A percentile compares a stretch with the other conserved stretches of the same genome.
These are phyloP conservation scores for Encarsia formosa DNA, from an alignment of 2,888 invertebrate species.

Conservation along the genomic window DNA sequence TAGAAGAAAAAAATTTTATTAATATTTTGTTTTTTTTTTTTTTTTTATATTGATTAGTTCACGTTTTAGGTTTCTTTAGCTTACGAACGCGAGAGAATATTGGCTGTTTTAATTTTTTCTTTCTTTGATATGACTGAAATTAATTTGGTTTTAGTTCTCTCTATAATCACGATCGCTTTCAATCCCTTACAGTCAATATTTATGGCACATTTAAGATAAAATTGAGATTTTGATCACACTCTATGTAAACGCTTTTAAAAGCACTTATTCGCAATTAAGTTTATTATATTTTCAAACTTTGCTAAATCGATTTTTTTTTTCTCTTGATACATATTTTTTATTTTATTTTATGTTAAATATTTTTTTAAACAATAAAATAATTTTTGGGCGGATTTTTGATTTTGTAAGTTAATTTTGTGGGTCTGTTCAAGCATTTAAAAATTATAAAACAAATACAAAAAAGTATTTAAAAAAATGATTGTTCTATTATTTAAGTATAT, in stretches of 20 bases:
- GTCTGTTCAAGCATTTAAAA: too few relatives aligned
- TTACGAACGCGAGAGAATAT: constrained; percentile 9
- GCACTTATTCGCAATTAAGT: constrained; percentile 2
- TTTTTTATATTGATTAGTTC: constrained; percentile 10
- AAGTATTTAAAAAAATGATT: too few relatives aligned
- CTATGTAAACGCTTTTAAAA: neutral
- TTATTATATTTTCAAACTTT: too few relatives aligned
- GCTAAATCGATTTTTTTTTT: too few relatives aligned
- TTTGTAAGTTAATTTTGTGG: constrained; percentile 10
- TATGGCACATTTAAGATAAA: constrained; percentile 24
- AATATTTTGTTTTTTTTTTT: constrained; percentile 1
- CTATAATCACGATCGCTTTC: constrained; percentile 3
- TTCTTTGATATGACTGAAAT: constrained; percentile 25
- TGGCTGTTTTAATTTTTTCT: constrained; percentile 7
- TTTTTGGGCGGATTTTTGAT: constrained; percentile 19
- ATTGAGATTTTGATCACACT: constrained; percentile 16
- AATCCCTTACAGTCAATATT: constrained; percentile 12
- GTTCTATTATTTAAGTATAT: too few relatives aligned
- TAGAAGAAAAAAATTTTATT: too few relatives aligned
- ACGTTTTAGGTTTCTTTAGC: constrained; percentile 1
- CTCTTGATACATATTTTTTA: too few relatives aligned
- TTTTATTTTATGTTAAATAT: constrained; percentile 7
- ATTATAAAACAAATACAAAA: too few relatives aligned
- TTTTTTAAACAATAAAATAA: too few relatives aligned
- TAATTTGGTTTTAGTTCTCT: constrained; percentile 16